Conservation (phyloP, 2,888 invertebrate species). For the Cheilosia vulpina region DNA sequence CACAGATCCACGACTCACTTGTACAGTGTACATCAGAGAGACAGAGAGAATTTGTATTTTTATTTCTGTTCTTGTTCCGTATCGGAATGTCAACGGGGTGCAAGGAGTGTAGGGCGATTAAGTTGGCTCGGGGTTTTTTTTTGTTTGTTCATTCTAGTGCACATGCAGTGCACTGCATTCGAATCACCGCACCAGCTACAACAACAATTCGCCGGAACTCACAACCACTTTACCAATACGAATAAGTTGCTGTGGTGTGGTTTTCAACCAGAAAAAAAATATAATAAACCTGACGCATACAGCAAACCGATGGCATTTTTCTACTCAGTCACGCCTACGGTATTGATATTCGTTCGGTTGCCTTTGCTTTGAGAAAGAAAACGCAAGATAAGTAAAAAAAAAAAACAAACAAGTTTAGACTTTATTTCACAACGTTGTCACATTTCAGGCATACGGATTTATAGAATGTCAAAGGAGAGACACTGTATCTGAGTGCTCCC, state of each 20-base stretch:
- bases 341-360: slow-evolving; percentile 74
- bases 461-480: background rate
- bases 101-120: slow-evolving; percentile 58
- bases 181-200: slow-evolving; percentile 25
- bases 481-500: slow-evolving; percentile 6
- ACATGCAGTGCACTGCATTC: slow-evolving; percentile 73
- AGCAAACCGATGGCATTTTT: slow-evolving; percentile 71
- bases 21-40: slow-evolving; percentile 4
- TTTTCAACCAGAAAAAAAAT: slow-evolving; percentile 48
- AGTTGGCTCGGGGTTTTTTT: slow-evolving; percentile 42
- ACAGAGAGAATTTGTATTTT: slow-evolving; percentile 48
- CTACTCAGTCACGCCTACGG: slow-evolving; percentile 75
- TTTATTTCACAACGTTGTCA: slow-evolving; percentile 62
- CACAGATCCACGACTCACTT: background rate
- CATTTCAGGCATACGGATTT: slow-evolving; percentile 47
- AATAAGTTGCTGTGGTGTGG: slow-evolving; percentile 50
- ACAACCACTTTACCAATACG: slow-evolving; percentile 67
- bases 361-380: slow-evolving; percentile 67
- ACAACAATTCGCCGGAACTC: slow-evolving; percentile 45
- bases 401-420: slow-evolving; percentile 64
- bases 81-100: slow-evolving; percentile 74
- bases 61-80: slow-evolving; percentile 54
- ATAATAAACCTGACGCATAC: slow-evolving; percentile 70
- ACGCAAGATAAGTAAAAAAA: slow-evolving; percentile 55
- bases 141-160: slow-evolving; percentile 54